Evolutionary conservation across 2,797 vertebrate genomes (phyloP), one percentile per base, ranked within the genome.

Genomic region (Danio albolineatus): DNA sequence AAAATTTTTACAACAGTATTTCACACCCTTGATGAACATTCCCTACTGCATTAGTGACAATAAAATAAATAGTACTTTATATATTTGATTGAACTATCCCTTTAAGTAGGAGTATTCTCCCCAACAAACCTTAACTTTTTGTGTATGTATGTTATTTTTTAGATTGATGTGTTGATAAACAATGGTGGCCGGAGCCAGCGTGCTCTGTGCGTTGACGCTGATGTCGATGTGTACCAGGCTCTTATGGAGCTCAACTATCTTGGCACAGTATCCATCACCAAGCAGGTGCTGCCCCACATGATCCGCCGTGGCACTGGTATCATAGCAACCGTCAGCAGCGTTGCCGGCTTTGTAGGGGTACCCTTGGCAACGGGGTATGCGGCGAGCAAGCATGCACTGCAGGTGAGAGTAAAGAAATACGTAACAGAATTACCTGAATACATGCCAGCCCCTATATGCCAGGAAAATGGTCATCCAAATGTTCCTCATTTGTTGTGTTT

Each of bases 151-250:
- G 2, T 81, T 2, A 28, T 12, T 81, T 61, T 76, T 76, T 88
- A 99, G 98, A 95, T 99, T 0, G 96, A 99, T 54, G 78, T 99
- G 86, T 89, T 99, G 77, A 89, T 99, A 69, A 99, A 99, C 91
- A 99, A 97, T 0, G 94, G 95, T 0, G 97, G 97, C 10, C 94
- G 94, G 38, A 94, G 91, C 19, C 97, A 99, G 44, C 94, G 95
- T 78, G 97, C 96, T 5, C 74, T 98, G 84, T 96, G 88, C 49
- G 5, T 94, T 83, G 95, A 98, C 36, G 94, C 97, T 12, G 93
- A 82, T 49, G 2, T 97, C 62, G 95, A 96, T 14, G 95, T 99
- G 75, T 97, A 90, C 84, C 89, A 85, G 73, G 93, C 92, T 67
- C 90, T 99, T 78, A 97, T 98, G 38, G 95, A 97, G 2, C 92